Evolutionary conservation across 2,888 invertebrate genomes (phyloP), one percentile per base, ranked within the genome.

Genomic region (Cyclophora punctaria): DNA sequence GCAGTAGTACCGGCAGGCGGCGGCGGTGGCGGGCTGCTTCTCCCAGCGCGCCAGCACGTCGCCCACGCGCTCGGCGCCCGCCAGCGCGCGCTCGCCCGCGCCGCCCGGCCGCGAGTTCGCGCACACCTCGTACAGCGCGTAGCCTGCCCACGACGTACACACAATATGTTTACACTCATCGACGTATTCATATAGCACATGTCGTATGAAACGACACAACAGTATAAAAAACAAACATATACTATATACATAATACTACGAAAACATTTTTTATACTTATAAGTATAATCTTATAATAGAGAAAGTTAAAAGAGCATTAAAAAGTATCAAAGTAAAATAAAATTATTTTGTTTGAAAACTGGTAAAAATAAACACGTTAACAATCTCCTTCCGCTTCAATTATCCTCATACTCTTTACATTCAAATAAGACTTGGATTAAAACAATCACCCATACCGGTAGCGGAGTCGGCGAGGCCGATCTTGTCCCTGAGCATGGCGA

Each of bases 41-140:
- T 98, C 98, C 98, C 98, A 98, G 72, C 97, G 94, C 3, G 97
- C 96, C 90, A 98, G 94, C 34, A 97, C 97, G 79, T 98, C 98
- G 0, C 97, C 95, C 7, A 97, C 94, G 66, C 97, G 96, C 78
- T 98, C 98, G 69, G 94, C 94, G 5, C 93, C 92, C 46, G 93
- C 90, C 60, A 98, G 88, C 65, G 96, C 95, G 48, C 98, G 90
- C 79, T 98, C 98, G 0, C 88, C 89, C 56, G 82, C 79, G 40
- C 87, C 84, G 57, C 81, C 81, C 4, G 78, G 81, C 52, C 73
- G 73, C 0, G 95, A 93, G 63, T 92, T 93, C 3, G 96, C 96
- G 60, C 97, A 91, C 45, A 96, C 95, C 80, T 98, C 98, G 83
- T 97, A 98, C 54, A 98, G 91, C 0, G 97, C 96, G 79, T 97